Evolutionary conservation across 2,888 invertebrate species (phyloP), one percentile per base, ranked within the genome.

Genomic region (Galeopsomyia nigrocyanea): DNA sequence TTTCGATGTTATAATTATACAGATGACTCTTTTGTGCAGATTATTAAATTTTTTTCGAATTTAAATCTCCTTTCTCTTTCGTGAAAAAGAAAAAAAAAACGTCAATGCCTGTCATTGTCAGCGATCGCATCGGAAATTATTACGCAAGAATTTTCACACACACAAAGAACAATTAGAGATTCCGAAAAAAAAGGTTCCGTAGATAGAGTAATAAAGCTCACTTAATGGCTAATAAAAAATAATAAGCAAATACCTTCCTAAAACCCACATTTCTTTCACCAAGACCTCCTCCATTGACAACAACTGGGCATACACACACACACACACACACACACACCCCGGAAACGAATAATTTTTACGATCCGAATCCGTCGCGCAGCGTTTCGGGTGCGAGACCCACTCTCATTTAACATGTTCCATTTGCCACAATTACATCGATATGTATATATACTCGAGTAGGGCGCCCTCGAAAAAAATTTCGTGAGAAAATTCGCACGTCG

Each of bases 401-500:
- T 39, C 39, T 39, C 39, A 66, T 72, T 56, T 72, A 62, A 51
- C 71, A 62, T 58, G 70, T 67, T 73, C 56, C 65, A 70, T 73
- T 75, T 67, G 58, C 65, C 70, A 16, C 75, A 75, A 75, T 75
- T 73, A 73, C 65, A 67, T 64, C 21, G 39, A 39, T 39, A n/a
- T n/a, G n/a, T n/a, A n/a, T n/a, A n/a, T n/a, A 26, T 26, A 39
- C 39, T 39, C 10, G 39, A 39, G n/a, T n/a, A n/a, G 46, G 47
- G 22, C 56, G 49, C 50, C 39, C 56, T n/a, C 63, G 68, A 71
- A 74, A 72, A 71, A 74, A 72, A 26, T 26, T 71, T 69, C 76
- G 76, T 76, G 76, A 76, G 76, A 76, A 76, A 72, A 76, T 76
- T 76, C 70, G 67, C 76, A 72, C 68, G 64, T 17, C 16, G 39